Percentiles rank a stretch among this genome's conserved stretches.
Evolutionary conservation across 2,113 vertebrate genomes (phyloP).

Genomic region (Aptenodytes patagonicus): DNA sequence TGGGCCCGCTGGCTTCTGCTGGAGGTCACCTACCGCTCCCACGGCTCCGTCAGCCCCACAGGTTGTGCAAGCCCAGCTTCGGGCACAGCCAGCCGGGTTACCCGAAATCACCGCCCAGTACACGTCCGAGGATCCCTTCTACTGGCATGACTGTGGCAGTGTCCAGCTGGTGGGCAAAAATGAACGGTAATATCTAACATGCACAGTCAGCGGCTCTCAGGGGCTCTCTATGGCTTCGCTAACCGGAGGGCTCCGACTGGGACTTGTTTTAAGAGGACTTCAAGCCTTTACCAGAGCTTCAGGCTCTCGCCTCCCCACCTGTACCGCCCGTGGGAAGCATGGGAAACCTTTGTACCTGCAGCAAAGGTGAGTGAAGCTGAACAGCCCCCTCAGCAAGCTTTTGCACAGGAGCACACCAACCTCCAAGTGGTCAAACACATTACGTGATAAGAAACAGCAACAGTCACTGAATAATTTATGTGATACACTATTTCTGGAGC

Average conservation of each 20-base stretch:
- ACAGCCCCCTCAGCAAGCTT: not conserved
- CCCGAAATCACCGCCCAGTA: not conserved
- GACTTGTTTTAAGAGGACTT: not conserved
- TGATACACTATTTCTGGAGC: not conserved
- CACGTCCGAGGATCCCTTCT: fast-evolving
- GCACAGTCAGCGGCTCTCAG: not conserved
- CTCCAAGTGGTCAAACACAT: not conserved
- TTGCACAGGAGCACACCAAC: not conserved
- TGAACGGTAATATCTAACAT: fast-evolving
- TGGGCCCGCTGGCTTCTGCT: not conserved
- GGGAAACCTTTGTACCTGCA: not conserved
- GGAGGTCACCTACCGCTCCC: not conserved
- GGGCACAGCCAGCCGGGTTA: not conserved
- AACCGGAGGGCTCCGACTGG: not conserved
- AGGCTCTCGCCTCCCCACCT: not conserved
- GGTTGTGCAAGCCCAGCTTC: not conserved
- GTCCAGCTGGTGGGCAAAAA: not conserved
- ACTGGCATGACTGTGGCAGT: not conserved
- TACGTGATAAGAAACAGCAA: not conserved
- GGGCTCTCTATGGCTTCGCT: not conserved
- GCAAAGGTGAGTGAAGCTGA: not conserved
- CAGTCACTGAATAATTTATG: constrained; percentile 1
- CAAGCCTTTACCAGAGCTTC: not conserved
- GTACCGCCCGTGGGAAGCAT: fast-evolving
- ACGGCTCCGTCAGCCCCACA: not conserved